These are phyloP conservation scores for Scaptomyza cyrtandrae DNA, from an alignment of 2,888 invertebrate species.

Conservation along the genomic window DNA sequence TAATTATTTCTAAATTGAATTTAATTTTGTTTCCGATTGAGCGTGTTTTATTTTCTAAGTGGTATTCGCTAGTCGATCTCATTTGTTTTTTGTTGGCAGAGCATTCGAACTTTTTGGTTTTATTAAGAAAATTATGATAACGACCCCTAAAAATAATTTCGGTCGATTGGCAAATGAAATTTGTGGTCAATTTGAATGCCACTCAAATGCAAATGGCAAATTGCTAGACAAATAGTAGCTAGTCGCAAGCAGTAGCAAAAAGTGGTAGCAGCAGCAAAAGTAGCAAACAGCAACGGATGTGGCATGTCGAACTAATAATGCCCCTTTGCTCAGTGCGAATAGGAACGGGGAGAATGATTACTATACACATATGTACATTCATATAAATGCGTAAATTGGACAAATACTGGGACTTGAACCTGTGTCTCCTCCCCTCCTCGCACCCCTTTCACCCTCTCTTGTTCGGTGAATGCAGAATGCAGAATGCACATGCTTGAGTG, in stretches of 20 bases:
- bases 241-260: not conserved
- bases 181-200: slow-evolving; percentile 38
- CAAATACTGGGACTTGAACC: slow-evolving; percentile 7
- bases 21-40: no score
- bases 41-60: no score
- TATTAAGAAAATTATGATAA: slow-evolving; percentile 4
- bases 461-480: no score
- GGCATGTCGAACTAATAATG: slow-evolving; percentile 52
- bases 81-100: no score
- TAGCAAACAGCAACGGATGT: slow-evolving; percentile 27
- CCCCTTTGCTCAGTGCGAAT: slow-evolving; percentile 24
- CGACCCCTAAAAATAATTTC: not conserved
- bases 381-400: slow-evolving; percentile 16
- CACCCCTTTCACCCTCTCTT: not conserved
- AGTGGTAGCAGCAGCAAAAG: not conserved
- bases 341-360: slow-evolving; percentile 7
- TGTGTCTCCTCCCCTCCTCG: not conserved
- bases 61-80: not conserved
- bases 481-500: not conserved
- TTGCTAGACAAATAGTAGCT: slow-evolving; percentile 28
- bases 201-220: slow-evolving; percentile 58
- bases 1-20: no score
- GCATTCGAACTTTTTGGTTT: not conserved
- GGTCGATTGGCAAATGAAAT: slow-evolving; percentile 23
- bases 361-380: not conserved